Percentiles rank a stretch among this genome's conserved stretches.
phyloP scores from a whole-genome alignment of 2,113 vertebrate genomes.

The Ctenodactylus gundi region DNA sequence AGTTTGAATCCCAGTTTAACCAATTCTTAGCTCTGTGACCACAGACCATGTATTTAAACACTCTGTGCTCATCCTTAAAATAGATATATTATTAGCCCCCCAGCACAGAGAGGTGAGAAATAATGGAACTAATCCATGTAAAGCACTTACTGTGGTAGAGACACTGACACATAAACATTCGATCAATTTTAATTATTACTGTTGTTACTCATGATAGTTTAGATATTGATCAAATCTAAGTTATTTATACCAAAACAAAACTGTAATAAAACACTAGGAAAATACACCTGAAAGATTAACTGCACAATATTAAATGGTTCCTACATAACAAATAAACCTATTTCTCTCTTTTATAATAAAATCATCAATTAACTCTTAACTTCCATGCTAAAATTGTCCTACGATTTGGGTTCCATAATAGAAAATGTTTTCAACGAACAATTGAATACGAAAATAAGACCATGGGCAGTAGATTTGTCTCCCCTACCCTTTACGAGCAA shows the following conservation, averaged over 20 bases:
- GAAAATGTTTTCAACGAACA: background rate
- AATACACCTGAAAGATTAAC: background rate
- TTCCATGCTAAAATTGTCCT: background rate
- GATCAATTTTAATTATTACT: background rate
- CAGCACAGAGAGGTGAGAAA: background rate
- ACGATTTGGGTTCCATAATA: background rate
- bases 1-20: background rate
- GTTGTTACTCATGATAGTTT: background rate
- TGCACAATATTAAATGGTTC: background rate
- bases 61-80: background rate
- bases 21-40: background rate
- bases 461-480: background rate
- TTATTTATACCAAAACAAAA: background rate
- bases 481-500: background rate
- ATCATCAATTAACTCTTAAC: background rate
- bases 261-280: background rate
- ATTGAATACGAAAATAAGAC: background rate
- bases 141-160: background rate
- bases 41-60: background rate
- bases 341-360: background rate
- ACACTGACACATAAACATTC: background rate
- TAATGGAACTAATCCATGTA: background rate
- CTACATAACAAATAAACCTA: background rate
- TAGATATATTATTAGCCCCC: background rate
- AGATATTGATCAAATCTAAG: background rate